Evolutionary conservation across 2,113 vertebrate species (phyloP), one percentile per base, ranked within the genome.

Genomic region (Bos indicus): DNA sequence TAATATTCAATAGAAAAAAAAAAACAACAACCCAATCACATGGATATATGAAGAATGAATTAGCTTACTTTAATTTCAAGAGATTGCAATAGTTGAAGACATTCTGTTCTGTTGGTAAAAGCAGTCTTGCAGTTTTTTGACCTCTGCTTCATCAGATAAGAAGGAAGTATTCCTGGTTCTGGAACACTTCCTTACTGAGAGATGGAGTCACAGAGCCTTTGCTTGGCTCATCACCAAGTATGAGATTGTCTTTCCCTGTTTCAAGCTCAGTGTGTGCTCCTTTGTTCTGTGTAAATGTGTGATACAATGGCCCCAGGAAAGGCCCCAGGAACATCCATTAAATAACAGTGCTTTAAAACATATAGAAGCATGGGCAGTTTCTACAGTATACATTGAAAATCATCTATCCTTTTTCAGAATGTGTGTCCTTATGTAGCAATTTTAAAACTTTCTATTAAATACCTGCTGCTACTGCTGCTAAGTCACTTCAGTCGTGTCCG

Each of bases 401-500:
- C 23, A 43, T 59, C 51, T 54, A 11, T 67, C 30, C 30, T 28
- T 59, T 77, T 54, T 6, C 30, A 82, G 60, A 40, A 25, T 21
- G 23, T 90, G n/a, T 25, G 11, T 33, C 90, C 74, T 86, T 59
- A 30, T 36, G 11, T 10, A 48, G 25, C 21, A 74, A 62, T 4
- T 54, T 46, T 90, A 33, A 67, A 88, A 60, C 52, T 60, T n/a
- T 59, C 57, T 93, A 6, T 52, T 46, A 67, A 93, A 78, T 67
- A 11, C 2, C 23, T 33, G 5, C 59, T 60, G 26, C 12, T 60
- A 14, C 59, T 60, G 59, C 59, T 60, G 26, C 59, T 60, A 60
- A 62, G 59, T 30, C 59, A 0, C 59, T 62, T 62, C 13, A 62
- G 13, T 62, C 0, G 0, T 62, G 59, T 62, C 28, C 0, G 0